Base-by-base conservation (phyloP, 2,113 vertebrate species). In the Tinamus guttatus region DNA sequence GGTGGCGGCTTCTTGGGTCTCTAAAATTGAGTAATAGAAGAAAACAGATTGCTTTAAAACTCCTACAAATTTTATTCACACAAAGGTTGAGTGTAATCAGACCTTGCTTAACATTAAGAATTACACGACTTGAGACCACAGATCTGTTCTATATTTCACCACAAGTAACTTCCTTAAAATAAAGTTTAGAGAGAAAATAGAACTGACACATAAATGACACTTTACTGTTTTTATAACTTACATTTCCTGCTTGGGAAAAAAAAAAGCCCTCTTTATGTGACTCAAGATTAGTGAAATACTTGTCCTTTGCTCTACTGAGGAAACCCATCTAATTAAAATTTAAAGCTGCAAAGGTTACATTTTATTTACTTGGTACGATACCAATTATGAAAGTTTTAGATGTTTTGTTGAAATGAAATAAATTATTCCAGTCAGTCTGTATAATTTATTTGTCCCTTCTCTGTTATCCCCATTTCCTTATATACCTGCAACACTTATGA, bases 1-100 rank as follows among this genome's bases (percentile, higher is more conserved):
- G 99, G 99, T 68, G 99, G 99, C 2, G 99, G 99, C 93, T 99
- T 99, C 98, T 99, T 99, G 95, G 99, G 99, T 98, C 99, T 99
- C 99, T 99, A 97, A 97, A 98, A 97, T 93, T 71, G 94, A 97
- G 84, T 67, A 87, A 91, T 49, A 92, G 51, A 86, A 86, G 30
- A 88, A 78, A 94, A 95, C 11, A 97, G 63, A 81, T 36, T 90
- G 60, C 45, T 97, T 97, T n/a, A 91, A 95, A 93, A 71, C 43
- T 71, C 21, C 49, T 30, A 11, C 80, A 82, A 74, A 85, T 60
- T 65, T 86, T 68, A 86, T 58, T 95, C 38, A 77, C 38, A 60
- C 22, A 78, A 78, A 91, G 58, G 56, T 0, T 88, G 30, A 17
- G 87, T 59, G 45, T 65, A 88, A 90, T 76, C 1, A 79, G 30